Conservation (phyloP, 1,140 invertebrate genomes). For the Grapholita molesta region DNA sequence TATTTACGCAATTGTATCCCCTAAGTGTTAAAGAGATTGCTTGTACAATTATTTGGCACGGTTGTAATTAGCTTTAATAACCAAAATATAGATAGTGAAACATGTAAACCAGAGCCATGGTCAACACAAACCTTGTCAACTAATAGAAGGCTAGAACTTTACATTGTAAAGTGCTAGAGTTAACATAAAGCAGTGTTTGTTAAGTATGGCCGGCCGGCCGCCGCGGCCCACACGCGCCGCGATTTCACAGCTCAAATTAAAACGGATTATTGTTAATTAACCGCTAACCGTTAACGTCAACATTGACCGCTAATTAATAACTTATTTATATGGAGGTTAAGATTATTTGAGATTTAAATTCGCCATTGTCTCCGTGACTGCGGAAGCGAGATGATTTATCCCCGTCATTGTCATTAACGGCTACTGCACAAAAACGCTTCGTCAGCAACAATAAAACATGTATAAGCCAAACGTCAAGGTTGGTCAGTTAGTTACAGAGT, state of each 20-base stretch:
- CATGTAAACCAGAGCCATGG: too few relatives aligned
- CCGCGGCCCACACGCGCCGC: not conserved
- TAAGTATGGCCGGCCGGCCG: not conserved
- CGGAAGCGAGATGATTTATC: not conserved
- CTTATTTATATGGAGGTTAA: not conserved
- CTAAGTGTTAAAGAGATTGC: too few relatives aligned
- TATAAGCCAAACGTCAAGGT: not conserved
- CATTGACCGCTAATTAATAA: not conserved
- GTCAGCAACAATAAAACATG: not conserved
- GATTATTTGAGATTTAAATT: not conserved
- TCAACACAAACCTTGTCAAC: too few relatives aligned
- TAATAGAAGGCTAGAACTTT: too few relatives aligned
- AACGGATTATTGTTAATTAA: constrained; percentile 1
- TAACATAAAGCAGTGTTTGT: not conserved
- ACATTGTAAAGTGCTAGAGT: too few relatives aligned
- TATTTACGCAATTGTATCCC: too few relatives aligned
- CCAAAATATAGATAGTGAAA: too few relatives aligned
- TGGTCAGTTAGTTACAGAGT: not conserved
- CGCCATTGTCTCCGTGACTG: not conserved
- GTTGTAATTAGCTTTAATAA: too few relatives aligned
- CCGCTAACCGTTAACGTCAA: not conserved
- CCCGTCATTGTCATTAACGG: not conserved
- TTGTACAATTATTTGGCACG: too few relatives aligned
- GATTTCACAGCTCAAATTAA: not conserved
- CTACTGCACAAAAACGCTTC: not conserved